phyloP scores from a whole-genome alignment of 1,140 invertebrate genomes.

The Thaumetopoea pityocampa region DNA sequence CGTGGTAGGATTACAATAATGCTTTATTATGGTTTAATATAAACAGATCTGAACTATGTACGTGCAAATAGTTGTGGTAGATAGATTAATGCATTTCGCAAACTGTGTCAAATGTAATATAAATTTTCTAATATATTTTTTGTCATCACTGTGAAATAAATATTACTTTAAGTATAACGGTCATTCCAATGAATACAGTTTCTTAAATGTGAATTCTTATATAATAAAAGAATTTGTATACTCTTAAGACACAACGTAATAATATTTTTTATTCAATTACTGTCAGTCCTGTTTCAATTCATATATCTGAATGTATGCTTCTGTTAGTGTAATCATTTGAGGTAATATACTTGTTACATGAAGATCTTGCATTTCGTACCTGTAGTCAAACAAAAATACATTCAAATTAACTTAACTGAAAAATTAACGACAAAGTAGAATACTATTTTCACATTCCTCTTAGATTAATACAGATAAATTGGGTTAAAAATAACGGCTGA shows the following conservation, averaged over 20 bases:
- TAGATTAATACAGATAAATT: too few species aligned
- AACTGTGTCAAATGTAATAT: constrained; percentile 39
- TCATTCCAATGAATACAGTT: constrained; percentile 39
- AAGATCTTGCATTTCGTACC: constrained; percentile 98
- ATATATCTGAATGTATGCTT: constrained; percentile 97
- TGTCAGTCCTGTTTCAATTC: constrained; percentile 73
- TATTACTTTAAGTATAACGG: constrained; percentile 38
- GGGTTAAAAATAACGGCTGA: too few species aligned
- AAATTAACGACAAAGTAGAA: too few species aligned
- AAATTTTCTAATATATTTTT: constrained; percentile 29
- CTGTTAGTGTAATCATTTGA: constrained; percentile 99
- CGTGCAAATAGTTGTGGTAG: constrained; percentile 1
- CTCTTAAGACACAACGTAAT: constrained; percentile 38
- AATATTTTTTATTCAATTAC: constrained; percentile 30
- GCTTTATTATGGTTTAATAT: too few species aligned
- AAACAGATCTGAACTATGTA: constrained; percentile 15
- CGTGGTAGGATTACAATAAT: too few species aligned
- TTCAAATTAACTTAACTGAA: too few species aligned
- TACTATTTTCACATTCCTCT: too few species aligned
- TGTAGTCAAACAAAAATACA: constrained; percentile 33
- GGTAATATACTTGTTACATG: constrained; percentile 98
- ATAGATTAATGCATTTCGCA: constrained; percentile 23
- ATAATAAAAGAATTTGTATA: constrained; percentile 56
- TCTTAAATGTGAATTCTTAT: constrained; percentile 34
- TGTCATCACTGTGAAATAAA: constrained; percentile 20